phyloP scores from a whole-genome alignment of 2,113 vertebrate genomes.

The Reinhardtius hippoglossoides region DNA sequence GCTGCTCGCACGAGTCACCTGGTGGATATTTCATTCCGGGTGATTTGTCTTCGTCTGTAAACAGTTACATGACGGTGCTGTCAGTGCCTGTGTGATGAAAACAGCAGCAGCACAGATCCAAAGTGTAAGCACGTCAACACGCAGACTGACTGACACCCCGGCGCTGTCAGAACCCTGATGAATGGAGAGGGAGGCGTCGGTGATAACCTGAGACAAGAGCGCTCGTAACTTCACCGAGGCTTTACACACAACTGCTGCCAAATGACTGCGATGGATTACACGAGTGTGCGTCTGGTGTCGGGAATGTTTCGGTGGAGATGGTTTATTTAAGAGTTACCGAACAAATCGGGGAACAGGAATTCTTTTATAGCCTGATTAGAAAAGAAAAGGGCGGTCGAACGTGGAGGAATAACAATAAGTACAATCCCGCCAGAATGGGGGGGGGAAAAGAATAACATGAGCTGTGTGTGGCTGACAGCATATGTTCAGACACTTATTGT shows the following conservation, averaged over 20 bases:
- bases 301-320: neutral
- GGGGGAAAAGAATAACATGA: constrained; percentile 44
- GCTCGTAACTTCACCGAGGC: neutral
- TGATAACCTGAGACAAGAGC: constrained; percentile 12
- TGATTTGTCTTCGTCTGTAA: constrained; percentile 37
- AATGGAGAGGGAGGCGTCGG: constrained; percentile 6
- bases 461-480: constrained; percentile 45
- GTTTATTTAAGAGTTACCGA: neutral
- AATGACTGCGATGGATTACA: constrained; percentile 6
- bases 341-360: neutral
- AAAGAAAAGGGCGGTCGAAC: constrained; percentile 13
- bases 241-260: constrained; percentile 1
- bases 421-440: neutral
- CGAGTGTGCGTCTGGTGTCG: neutral
- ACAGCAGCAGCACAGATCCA: constrained; percentile 24
- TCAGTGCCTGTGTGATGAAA: constrained; percentile 18
- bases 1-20: neutral
- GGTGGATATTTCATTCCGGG: neutral
- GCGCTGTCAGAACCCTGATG: constrained; percentile 1
- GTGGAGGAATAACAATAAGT: constrained; percentile 11
- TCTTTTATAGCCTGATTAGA: neutral
- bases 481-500: constrained; percentile 53
- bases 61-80: constrained; percentile 31
- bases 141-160: neutral
- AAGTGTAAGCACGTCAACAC: constrained; percentile 25